Base-by-base conservation (phyloP, 2,797 vertebrate genomes). In the Helarctos malayanus region DNA sequence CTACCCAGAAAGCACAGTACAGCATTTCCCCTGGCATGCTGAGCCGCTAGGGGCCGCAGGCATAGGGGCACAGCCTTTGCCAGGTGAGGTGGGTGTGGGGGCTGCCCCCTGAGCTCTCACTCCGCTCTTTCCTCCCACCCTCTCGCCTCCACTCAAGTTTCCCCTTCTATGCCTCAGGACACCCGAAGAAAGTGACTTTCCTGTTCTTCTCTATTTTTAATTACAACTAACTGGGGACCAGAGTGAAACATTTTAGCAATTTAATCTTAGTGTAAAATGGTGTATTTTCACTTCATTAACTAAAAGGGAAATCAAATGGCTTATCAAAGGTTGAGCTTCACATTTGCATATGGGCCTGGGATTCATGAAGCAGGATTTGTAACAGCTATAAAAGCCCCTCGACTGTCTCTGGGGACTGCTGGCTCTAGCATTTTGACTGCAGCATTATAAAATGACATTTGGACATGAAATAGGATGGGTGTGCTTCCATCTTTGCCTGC, bases 231-330 rank as follows among this genome's bases (percentile, higher is more conserved):
- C 87, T 95, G 11, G 96, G 63, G 76, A 93, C 82, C 38, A 95
- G 84, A 94, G 93, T 2, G 63, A 97, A 97, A 97, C 95, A 98
- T 92, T 96, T 97, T 47, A 95, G 89, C 81, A 96, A 98, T 98
- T 98, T 98, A 98, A 84, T 98, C 92, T 96, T 98, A 98, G 88
- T 97, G 86, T 96, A 92, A 98, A 98, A 97, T 87, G 69, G 10
- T 86, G 6, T 2, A 59, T 97, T 98, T 97, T 97, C 65, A 98
- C 54, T 98, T 98, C 63, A 90, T 96, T 98, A 97, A 78, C 96
- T 97, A 80, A 96, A 94, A 84, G 15, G 92, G 73, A 97, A 97
- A 88, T 96, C 92, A 98, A 97, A 88, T 94, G 91, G 38, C 88
- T 98, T 97, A 96, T 96, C 96, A 97, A 96, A 98, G 92, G 78